A percentile compares a stretch with the other conserved stretches of the same genome.
Evolutionary conservation across 2,888 invertebrate genomes (phyloP).

Genomic region (Calliphora vomitoria): DNA sequence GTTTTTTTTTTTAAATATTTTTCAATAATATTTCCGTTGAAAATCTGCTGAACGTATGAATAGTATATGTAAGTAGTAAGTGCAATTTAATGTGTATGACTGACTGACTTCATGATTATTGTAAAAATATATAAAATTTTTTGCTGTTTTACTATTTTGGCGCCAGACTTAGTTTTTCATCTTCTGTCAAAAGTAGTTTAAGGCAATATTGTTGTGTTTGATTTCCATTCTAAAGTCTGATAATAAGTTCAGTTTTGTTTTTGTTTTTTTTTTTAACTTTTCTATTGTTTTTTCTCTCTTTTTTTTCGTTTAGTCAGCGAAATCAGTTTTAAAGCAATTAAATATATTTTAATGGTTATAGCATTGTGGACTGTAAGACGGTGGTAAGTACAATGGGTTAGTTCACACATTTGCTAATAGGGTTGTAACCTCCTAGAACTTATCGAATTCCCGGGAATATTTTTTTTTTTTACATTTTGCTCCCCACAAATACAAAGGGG

Average conservation of each 20-base stretch:
- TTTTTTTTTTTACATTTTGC: too few species aligned
- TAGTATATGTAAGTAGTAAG: not conserved
- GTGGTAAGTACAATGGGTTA: not conserved
- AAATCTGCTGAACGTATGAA: conserved; percentile 18
- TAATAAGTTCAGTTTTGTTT: conserved; percentile 70
- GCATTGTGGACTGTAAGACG: not conserved
- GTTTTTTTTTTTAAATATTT: conserved; percentile 12
- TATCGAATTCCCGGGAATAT: too few species aligned
- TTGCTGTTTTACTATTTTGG: conserved; percentile 55
- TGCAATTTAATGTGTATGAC: too few species aligned
- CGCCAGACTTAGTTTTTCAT: conserved; percentile 65
- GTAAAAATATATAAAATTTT: conserved; percentile 27
- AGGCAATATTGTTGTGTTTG: conserved; percentile 55
- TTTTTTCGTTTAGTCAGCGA: not conserved
- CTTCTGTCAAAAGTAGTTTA: conserved; percentile 60
- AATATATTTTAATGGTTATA: conserved; percentile 5
- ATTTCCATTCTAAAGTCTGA: conserved; percentile 49
- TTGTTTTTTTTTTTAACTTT: not conserved
- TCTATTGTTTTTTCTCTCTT: conserved; percentile 6
- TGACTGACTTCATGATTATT: conserved; percentile 30
- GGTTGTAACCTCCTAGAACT: too few species aligned
- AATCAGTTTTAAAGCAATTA: conserved; percentile 20
- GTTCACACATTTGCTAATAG: too few species aligned
- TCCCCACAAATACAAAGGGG: too few species aligned
- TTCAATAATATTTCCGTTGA: conserved; percentile 64